Percentiles rank a stretch among this genome's conserved stretches.
phyloP scores from a whole-genome alignment of 2,888 invertebrate species.

The Xanthorhoe spadicearia region DNA sequence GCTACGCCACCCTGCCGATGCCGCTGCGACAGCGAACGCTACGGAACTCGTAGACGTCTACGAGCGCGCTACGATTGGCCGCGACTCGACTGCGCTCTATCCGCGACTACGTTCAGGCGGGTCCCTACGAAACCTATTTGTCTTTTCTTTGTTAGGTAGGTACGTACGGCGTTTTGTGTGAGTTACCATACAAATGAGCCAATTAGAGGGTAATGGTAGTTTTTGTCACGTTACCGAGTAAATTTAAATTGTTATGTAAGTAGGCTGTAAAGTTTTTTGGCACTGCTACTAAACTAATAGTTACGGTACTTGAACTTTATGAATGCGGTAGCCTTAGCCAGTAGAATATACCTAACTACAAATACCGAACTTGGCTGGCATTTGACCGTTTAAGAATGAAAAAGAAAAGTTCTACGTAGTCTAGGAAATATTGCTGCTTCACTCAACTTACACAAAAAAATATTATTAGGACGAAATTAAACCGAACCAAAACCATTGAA shows the following conservation, averaged over 20 bases:
- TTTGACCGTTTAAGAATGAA: conserved; percentile 2
- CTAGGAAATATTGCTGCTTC: background rate
- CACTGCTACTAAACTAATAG: conserved; percentile 13
- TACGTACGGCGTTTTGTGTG: conserved; percentile 46
- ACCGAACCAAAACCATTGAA: background rate
- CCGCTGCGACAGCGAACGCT: conserved; percentile 71
- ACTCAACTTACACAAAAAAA: background rate
- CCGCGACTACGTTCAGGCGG: conserved; percentile 51
- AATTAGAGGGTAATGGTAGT: conserved; percentile 54
- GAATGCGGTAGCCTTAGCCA: conserved; percentile 1
- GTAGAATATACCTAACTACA: background rate
- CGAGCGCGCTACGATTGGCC: conserved; percentile 68
- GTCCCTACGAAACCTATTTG: conserved; percentile 51
- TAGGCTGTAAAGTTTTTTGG: conserved; percentile 30
- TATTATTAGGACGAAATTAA: background rate
- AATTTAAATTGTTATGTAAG: conserved; percentile 35
- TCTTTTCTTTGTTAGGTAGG: conserved; percentile 57
- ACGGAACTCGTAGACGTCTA: conserved; percentile 77
- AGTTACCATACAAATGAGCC: conserved; percentile 54
- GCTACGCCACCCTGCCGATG: conserved; percentile 66
- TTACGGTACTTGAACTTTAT: conserved; percentile 11
- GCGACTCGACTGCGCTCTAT: conserved; percentile 37
- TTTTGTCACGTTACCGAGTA: conserved; percentile 42
- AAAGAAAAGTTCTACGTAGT: background rate
- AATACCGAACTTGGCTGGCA: background rate